phyloP scores from a whole-genome alignment of 1,140 invertebrate genomes.

The Drosophila dunni region DNA sequence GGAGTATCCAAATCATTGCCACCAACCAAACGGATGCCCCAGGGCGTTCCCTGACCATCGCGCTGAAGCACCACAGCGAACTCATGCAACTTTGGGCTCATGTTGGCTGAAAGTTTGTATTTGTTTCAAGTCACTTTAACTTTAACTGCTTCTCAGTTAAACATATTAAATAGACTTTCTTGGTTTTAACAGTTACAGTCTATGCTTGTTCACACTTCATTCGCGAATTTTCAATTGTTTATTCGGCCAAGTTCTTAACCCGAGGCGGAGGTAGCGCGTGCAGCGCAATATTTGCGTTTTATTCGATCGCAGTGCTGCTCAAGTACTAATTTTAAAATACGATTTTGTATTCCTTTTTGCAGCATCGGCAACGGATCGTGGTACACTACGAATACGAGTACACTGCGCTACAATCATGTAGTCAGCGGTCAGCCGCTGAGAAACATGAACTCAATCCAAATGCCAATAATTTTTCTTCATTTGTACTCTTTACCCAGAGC shows the following conservation, averaged over 20 bases:
- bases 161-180: constrained; percentile 20
- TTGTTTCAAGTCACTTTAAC: constrained; percentile 8
- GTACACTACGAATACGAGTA: constrained; percentile 60
- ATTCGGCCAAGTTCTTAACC: constrained; percentile 49
- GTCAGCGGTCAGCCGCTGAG: constrained; percentile 50
- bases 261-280: constrained; percentile 60
- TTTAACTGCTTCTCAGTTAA: constrained; percentile 19
- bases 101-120: constrained; percentile 39
- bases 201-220: constrained; percentile 6
- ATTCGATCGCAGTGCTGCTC: constrained; percentile 84
- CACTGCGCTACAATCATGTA: constrained; percentile 69
- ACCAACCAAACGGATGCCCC: constrained; percentile 96
- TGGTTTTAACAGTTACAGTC: constrained; percentile 3
- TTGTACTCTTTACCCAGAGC: constrained; percentile 36
- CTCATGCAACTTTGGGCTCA: constrained; percentile 88
- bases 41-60: constrained; percentile 90
- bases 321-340: constrained; percentile 84
- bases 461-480: constrained; percentile 61
- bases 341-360: constrained; percentile 77
- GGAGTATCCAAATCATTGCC: constrained; percentile 95
- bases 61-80: constrained; percentile 91
- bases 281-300: constrained; percentile 75
- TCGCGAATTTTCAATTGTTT: constrained; percentile 51
- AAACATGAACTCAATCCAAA: constrained; percentile 81
- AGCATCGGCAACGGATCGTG: constrained; percentile 63